These are phyloP conservation scores for Alosa alosa DNA, from an alignment of 2,113 vertebrate species.

Conservation along the genomic window DNA sequence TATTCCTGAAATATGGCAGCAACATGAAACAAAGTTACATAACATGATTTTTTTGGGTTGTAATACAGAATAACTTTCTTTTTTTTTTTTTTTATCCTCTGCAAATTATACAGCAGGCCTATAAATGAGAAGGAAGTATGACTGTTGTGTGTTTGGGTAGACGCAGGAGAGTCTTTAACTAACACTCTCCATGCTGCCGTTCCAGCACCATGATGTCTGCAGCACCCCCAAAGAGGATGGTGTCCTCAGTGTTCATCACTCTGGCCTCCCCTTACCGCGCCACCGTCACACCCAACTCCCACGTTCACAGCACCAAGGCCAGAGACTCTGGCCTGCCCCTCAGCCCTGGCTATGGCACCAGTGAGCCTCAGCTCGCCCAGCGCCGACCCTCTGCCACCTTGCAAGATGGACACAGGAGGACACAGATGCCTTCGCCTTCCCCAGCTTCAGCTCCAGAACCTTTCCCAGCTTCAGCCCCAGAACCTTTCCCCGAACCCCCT, in stretches of 20 bases:
- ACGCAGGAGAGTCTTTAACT: background rate
- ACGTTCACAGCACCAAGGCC: slow-evolving; percentile 45
- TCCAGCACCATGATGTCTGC: slow-evolving; percentile 65
- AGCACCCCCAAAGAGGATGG: slow-evolving; percentile 77
- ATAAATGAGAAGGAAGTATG: background rate
- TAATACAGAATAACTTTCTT: background rate
- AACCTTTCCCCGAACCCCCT: background rate
- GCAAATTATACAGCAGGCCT: background rate
- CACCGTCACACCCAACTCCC: slow-evolving; percentile 63
- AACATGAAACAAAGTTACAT: background rate
- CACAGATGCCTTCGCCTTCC: background rate
- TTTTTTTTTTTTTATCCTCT: background rate
- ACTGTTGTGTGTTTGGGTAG: slow-evolving; percentile 6
- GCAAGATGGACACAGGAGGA: background rate
- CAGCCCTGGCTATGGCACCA: slow-evolving; percentile 40
- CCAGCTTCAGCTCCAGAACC: background rate
- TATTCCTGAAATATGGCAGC: background rate
- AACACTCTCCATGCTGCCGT: background rate
- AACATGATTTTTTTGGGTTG: background rate
- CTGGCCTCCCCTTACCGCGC: slow-evolving; percentile 74
- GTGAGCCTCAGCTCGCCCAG: background rate
- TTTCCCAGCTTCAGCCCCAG: background rate
- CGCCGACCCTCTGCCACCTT: background rate
- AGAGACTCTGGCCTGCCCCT: slow-evolving; percentile 48
- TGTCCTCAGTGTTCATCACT: slow-evolving; percentile 89